Conservation (phyloP, 2,113 vertebrate species). For the Melanerpes aurifrons region DNA sequence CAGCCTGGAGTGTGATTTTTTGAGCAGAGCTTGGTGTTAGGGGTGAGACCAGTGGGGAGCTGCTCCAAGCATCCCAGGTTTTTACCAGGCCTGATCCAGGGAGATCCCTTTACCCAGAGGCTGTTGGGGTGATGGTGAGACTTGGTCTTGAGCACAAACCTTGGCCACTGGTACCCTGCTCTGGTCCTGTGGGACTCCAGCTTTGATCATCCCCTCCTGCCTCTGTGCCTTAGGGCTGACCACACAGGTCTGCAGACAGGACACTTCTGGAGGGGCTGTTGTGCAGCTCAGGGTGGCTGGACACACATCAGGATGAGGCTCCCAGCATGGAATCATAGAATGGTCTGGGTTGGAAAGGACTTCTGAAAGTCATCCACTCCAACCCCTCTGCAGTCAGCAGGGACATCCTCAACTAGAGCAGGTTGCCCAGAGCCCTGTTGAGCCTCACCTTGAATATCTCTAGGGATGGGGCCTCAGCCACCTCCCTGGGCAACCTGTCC, state of each 20-base stretch:
- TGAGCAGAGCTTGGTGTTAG: not conserved
- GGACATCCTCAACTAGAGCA: too few relatives aligned
- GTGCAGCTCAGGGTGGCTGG: not conserved
- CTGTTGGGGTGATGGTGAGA: not conserved
- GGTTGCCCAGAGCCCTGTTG: too few relatives aligned
- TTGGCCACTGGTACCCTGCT: not conserved
- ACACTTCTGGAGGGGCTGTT: not conserved
- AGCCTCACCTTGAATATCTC: too few relatives aligned
- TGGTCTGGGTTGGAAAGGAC: too few relatives aligned
- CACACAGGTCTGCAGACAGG: not conserved
- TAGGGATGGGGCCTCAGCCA: too few relatives aligned
- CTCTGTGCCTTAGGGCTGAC: not conserved
- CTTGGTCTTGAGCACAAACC: not conserved
- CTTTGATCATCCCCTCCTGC: not conserved
- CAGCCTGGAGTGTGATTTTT: not conserved
- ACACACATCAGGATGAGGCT: rapidly evolving
- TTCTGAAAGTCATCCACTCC: too few relatives aligned
- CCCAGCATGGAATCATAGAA: too few relatives aligned
- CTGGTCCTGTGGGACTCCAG: not conserved
- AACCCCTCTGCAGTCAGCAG: too few relatives aligned
- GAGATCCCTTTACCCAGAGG: rapidly evolving
- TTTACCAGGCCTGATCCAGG: not conserved
- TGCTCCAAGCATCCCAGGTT: rapidly evolving
- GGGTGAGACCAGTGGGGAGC: not conserved
- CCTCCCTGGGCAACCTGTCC: too few relatives aligned